These are phyloP conservation scores for Smutsia gigantea DNA, from an alignment of 2,797 vertebrate genomes.

Conservation along the genomic window DNA sequence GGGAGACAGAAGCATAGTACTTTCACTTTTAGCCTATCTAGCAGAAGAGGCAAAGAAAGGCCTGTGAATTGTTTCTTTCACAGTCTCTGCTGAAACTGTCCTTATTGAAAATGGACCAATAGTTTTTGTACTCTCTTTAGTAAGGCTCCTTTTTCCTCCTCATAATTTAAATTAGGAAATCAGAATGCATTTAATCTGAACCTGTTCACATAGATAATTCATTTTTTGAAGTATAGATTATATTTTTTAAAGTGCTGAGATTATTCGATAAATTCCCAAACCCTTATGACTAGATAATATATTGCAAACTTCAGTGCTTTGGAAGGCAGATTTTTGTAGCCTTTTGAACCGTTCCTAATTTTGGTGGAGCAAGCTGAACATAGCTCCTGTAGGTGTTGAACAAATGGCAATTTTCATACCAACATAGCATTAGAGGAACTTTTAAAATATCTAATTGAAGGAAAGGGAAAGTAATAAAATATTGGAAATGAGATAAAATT, in stretches of 20 bases:
- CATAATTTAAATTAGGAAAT: not conserved
- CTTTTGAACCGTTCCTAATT: not conserved
- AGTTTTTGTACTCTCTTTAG: not conserved
- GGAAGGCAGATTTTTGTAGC: not conserved
- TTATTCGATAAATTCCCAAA: constrained; percentile 18
- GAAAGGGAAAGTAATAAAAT: not conserved
- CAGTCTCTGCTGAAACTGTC: not conserved
- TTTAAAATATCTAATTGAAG: not conserved
- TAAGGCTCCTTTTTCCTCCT: not conserved
- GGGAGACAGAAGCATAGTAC: not conserved
- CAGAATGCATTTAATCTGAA: not conserved
- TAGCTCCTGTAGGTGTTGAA: not conserved
- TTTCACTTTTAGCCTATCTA: not conserved
- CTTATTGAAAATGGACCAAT: not conserved
- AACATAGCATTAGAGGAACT: not conserved
- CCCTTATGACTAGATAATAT: not conserved
- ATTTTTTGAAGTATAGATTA: not conserved
- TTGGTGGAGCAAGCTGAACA: not conserved
- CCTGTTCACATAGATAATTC: not conserved
- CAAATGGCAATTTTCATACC: not conserved
- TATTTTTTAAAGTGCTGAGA: not conserved
- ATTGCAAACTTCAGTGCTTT: not conserved
- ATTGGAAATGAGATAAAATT: not conserved
- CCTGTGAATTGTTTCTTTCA: not conserved
- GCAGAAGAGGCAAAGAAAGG: not conserved